phyloP scores from a whole-genome alignment of 2,888 invertebrate species.

The Drosophila diplacantha region DNA sequence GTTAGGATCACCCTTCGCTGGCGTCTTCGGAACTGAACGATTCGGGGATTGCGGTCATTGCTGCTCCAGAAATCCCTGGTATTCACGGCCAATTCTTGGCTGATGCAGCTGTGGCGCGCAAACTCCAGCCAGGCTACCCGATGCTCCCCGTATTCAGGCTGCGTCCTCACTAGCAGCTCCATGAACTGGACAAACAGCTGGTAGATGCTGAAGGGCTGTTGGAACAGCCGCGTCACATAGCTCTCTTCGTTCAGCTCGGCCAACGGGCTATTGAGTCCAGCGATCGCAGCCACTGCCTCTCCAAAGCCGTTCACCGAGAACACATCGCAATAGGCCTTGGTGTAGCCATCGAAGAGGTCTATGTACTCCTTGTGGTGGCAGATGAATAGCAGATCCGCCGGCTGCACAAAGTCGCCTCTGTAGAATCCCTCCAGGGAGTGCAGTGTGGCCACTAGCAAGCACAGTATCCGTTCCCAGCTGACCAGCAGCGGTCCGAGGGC shows the following conservation, averaged over 20 bases:
- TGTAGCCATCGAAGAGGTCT: constrained; percentile 84
- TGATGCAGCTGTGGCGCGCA: constrained; percentile 68
- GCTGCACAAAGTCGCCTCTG: constrained; percentile 81
- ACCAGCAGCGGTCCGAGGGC: constrained; percentile 78
- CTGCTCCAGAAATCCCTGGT: constrained; percentile 76
- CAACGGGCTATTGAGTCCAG: constrained; percentile 39
- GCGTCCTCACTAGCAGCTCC: constrained; percentile 65
- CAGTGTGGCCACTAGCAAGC: constrained; percentile 83
- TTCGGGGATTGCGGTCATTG: constrained; percentile 75
- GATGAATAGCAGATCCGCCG: constrained; percentile 84
- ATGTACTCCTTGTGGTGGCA: constrained; percentile 85
- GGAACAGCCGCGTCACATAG: constrained; percentile 70
- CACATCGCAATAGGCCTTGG: constrained; percentile 85
- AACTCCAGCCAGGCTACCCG: constrained; percentile 73
- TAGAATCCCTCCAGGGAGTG: constrained; percentile 84
- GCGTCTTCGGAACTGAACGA: constrained; percentile 79
- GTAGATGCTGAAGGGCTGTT: constrained; percentile 73
- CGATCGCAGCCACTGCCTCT: constrained; percentile 82
- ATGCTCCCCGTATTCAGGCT: constrained; percentile 69
- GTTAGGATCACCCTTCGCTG: constrained; percentile 88
- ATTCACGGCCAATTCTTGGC: constrained; percentile 74
- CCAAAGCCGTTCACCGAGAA: constrained; percentile 85
- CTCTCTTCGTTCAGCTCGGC: constrained; percentile 56
- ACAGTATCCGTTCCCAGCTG: constrained; percentile 84
- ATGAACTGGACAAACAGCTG: constrained; percentile 72